A percentile compares a stretch with the other conserved stretches of the same genome.
Evolutionary conservation across 2,888 invertebrate genomes (phyloP).

Genomic region (Cremastinae sp.): DNA sequence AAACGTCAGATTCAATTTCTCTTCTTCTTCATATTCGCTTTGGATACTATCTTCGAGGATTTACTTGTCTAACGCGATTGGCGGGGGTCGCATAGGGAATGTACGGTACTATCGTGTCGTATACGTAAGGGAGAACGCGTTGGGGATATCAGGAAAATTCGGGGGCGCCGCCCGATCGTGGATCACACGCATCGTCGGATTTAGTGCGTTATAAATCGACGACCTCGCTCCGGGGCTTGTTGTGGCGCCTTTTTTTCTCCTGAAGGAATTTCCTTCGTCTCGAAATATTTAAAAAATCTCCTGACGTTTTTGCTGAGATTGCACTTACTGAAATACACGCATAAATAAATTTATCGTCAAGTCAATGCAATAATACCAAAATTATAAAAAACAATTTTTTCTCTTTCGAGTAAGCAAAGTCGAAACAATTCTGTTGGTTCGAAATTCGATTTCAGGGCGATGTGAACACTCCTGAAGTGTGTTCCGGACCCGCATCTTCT

Average conservation of each 20-base stretch:
- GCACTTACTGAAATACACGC: conserved; percentile 16
- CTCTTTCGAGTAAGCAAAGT: too few relatives aligned
- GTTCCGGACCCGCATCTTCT: conserved; percentile 73
- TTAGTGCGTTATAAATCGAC: conserved; percentile 77
- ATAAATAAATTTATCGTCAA: conserved; percentile 10
- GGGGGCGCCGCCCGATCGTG: conserved; percentile 67
- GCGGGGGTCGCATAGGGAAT: conserved; percentile 23
- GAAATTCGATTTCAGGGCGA: too few relatives aligned
- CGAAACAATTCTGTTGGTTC: too few relatives aligned
- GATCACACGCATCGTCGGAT: conserved; percentile 74
- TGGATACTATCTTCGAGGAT: conserved; percentile 50
- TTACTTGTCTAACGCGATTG: conserved; percentile 56
- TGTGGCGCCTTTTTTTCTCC: conserved; percentile 70
- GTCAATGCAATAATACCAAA: conserved; percentile 62
- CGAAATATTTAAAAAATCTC: conserved; percentile 40
- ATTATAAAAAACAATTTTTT: too few relatives aligned
- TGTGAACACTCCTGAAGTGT: conserved; percentile 71
- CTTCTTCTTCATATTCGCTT: conserved; percentile 32
- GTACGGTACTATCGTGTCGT: too few relatives aligned
- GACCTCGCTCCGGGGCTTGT: conserved; percentile 63
- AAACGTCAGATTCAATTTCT: conserved; percentile 46
- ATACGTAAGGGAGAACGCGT: not conserved
- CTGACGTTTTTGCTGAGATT: conserved; percentile 39
- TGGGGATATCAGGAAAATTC: conserved; percentile 27
- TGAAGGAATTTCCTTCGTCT: conserved; percentile 26